Conservation (phyloP, 1,140 invertebrate genomes). For the Meloidogyne floridensis region DNA sequence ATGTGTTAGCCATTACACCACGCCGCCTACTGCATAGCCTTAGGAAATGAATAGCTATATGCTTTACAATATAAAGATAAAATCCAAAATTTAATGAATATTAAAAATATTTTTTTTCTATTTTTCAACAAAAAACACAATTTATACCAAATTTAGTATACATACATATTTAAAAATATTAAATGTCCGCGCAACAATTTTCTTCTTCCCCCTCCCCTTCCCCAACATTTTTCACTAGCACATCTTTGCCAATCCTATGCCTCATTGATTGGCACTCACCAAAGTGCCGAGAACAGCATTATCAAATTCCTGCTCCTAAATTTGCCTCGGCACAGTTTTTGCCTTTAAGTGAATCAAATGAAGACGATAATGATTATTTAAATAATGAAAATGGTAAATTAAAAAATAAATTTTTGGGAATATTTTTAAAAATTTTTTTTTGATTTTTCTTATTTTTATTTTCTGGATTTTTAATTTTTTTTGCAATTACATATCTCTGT, state of each 20-base stretch:
- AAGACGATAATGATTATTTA: constrained; percentile 1
- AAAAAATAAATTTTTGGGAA: background rate
- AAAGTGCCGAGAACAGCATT: constrained; percentile 36
- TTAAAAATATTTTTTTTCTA: too few relatives aligned
- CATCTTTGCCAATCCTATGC: constrained; percentile 37
- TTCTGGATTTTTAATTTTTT: too few relatives aligned
- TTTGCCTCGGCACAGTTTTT: constrained; percentile 32
- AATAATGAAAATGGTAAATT: constrained; percentile 17
- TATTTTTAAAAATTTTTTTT: too few relatives aligned
- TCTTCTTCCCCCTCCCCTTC: background rate
- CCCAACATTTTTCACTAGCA: background rate
- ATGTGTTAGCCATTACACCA: too few relatives aligned
- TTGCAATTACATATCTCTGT: too few relatives aligned
- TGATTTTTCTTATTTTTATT: too few relatives aligned
- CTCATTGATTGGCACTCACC: constrained; percentile 37
- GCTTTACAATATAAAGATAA: too few relatives aligned
- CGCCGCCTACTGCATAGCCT: too few relatives aligned
- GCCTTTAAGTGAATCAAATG: constrained; percentile 9
- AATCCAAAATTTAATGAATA: too few relatives aligned
- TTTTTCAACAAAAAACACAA: too few relatives aligned
- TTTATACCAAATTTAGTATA: too few relatives aligned
- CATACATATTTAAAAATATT: background rate
- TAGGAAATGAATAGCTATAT: too few relatives aligned
- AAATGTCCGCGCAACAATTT: constrained; percentile 2
- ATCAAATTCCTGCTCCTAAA: constrained; percentile 34